These are phyloP conservation scores for Ictalurus punctatus DNA, from an alignment of 2,113 vertebrate species.

Conservation along the genomic window DNA sequence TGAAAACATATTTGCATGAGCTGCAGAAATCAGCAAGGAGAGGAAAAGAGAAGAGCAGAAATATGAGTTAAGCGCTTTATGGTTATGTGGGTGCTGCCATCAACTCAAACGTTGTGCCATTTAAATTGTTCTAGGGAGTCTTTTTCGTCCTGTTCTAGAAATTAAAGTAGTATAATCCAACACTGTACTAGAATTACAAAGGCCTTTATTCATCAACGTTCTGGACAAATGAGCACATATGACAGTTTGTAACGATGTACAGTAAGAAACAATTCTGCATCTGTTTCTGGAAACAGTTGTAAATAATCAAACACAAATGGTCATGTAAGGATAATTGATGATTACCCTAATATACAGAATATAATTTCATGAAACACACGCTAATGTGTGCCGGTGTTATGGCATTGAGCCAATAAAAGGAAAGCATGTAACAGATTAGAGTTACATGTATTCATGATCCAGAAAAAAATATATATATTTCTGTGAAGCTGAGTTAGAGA, in stretches of 20 bases:
- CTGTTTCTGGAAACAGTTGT: neutral
- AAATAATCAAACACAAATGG: neutral
- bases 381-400: neutral
- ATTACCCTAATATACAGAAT: neutral
- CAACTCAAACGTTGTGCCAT: conserved; percentile 1
- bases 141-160: conserved; percentile 9
- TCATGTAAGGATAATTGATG: neutral
- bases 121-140: conserved; percentile 20
- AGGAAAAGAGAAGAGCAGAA: neutral
- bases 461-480: neutral
- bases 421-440: neutral
- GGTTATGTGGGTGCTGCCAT: neutral
- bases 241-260: neutral
- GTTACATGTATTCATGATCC: neutral
- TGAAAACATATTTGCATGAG: conserved; percentile 19
- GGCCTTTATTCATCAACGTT: neutral
- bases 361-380: neutral
- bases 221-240: neutral
- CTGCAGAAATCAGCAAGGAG: conserved; percentile 2
- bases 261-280: neutral
- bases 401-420: neutral
- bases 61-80: conserved; percentile 6
- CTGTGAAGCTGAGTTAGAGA: neutral
- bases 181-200: conserved; percentile 11
- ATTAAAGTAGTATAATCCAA: neutral